These are phyloP conservation scores for Pseudococcus jackbeardsleyi DNA, from an alignment of 2,888 invertebrate genomes.

Conservation along the genomic window DNA sequence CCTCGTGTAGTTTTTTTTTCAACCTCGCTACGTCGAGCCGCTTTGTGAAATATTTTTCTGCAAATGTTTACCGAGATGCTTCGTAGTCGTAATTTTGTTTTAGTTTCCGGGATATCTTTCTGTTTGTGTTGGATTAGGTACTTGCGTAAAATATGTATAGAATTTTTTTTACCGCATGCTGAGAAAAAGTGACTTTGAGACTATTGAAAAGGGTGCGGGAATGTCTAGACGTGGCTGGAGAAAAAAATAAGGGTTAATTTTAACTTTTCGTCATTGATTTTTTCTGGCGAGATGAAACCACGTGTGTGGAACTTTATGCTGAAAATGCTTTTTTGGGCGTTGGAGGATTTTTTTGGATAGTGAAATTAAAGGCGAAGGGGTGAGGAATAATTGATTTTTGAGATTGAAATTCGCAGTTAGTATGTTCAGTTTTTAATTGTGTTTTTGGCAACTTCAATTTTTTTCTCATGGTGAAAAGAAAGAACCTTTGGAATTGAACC, in stretches of 20 bases:
- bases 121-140: background rate
- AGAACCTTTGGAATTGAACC: too few species aligned
- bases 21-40: background rate
- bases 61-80: background rate
- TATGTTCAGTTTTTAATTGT: too few species aligned
- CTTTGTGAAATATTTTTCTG: slow-evolving; percentile 8
- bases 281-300: background rate
- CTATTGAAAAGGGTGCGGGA: background rate
- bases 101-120: slow-evolving; percentile 10
- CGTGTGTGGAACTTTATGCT: background rate
- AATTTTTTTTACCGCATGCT: background rate
- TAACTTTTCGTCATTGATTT: background rate
- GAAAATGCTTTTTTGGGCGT: background rate
- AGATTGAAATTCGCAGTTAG: too few species aligned
- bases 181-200: background rate
- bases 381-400: too few species aligned
- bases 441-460: too few species aligned
- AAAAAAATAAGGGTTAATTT: background rate
- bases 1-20: background rate
- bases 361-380: too few species aligned
- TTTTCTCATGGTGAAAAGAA: too few species aligned
- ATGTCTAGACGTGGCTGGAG: background rate
- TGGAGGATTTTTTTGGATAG: too few species aligned
- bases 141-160: background rate
- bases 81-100: slow-evolving; percentile 18